Evolutionary conservation across 2,888 invertebrate genomes (phyloP).

Genomic region (Drosophila gaucha): DNA sequence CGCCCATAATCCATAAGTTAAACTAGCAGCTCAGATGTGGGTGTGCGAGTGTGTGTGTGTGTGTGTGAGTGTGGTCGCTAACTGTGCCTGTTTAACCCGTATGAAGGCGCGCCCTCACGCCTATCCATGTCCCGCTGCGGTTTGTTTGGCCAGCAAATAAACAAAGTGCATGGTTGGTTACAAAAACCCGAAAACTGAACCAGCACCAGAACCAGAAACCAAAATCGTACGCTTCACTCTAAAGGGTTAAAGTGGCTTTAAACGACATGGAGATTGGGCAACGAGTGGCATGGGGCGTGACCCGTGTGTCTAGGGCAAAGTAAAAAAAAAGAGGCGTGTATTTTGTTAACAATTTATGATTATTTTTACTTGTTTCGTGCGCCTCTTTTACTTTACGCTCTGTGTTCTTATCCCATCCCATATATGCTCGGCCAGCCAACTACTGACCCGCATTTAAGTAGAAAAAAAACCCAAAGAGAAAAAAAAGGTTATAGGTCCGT

Average conservation of each 20-base stretch:
- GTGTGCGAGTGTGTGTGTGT: constrained; percentile 1
- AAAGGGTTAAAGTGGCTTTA: constrained; percentile 73
- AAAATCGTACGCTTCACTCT: constrained; percentile 60
- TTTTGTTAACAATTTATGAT: constrained; percentile 75
- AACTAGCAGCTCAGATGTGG: constrained; percentile 42
- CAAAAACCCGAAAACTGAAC: constrained; percentile 20
- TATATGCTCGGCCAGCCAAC: constrained; percentile 30
- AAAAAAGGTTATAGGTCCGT: constrained; percentile 40
- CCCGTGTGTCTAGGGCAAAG: constrained; percentile 31
- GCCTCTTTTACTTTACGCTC: constrained; percentile 29
- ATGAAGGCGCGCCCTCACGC: constrained; percentile 7
- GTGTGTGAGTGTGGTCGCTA: constrained; percentile 41
- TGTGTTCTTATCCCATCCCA: constrained; percentile 6
- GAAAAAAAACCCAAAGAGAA: not conserved
- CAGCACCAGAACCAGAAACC: constrained; percentile 17
- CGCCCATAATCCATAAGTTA: constrained; percentile 79
- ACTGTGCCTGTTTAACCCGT: constrained; percentile 47
- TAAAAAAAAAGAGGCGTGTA: constrained; percentile 43
- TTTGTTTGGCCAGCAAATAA: constrained; percentile 38
- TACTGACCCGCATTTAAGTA: constrained; percentile 52
- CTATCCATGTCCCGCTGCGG: constrained; percentile 22
- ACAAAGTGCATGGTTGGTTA: constrained; percentile 39
- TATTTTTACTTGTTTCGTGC: constrained; percentile 62
- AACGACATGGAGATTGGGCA: constrained; percentile 16
- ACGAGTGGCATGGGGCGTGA: constrained; percentile 5